Base-by-base conservation (phyloP, 2,113 vertebrate genomes). In the Nerophis lumbriciformis region DNA sequence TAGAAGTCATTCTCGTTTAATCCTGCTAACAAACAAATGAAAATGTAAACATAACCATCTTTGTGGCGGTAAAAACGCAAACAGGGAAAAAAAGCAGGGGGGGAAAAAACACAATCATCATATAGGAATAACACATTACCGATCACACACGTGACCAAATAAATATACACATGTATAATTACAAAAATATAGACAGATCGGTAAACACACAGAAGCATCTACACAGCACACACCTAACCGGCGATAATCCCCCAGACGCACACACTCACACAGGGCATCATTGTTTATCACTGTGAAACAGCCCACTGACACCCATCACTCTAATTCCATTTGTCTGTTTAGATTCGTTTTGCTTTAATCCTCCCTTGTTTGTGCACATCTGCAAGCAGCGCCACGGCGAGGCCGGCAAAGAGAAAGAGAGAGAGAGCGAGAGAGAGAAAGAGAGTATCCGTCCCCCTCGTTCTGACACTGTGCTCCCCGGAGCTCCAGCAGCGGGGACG, bases 241-340 rank as follows among this genome's bases (percentile, higher is more conserved):
- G 75, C 82, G 87, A 86, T 90, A 91, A 90, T 90, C 89, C 87
- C 81, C 88, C 72, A 89, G 84, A 89, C 89, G 88, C 83, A 74
- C 76, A 79, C 83, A 79, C 80, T 84, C 81, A 87, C 56, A 82
- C 76, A 74, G 74, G 83, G 84, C 85, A 79, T 87, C 87, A 88
- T 85, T 87, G 86, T 89, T 91, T 89, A 92, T 90, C 89, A 90
- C 87, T 84, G 83, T 80, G 81, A 84, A 85, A 85, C 90, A 90
- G 88, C 86, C 88, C 84, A 83, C 83, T 85, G 87, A 89, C 87
- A 89, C 87, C 90, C 86, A 88, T 90, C 88, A 89, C 83, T 90
- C 87, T 90, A 91, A 91, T 91, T 90, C 88, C 83, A 80, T 90
- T 91, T 90, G 87, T 89, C 89, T 89, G 88, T 90, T 90, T 89